Evolutionary conservation across 2,888 invertebrate species (phyloP), one percentile per base, ranked within the genome.

Genomic region (Macrophya annulata): DNA sequence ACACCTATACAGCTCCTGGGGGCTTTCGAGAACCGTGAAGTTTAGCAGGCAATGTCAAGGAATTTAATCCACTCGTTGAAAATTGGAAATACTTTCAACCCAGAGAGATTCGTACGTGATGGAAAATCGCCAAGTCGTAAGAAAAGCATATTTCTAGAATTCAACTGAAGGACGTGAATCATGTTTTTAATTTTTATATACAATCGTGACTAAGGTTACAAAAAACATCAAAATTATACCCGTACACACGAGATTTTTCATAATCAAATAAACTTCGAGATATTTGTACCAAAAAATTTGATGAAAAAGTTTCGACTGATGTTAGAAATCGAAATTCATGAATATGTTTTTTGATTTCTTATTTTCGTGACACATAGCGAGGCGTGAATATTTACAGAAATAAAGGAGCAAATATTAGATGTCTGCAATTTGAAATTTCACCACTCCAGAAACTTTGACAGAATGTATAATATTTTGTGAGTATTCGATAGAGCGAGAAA

Each of bases 31-130:
- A 77, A 55, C 17, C 81, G 59, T 81, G 62, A 81, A 81, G 37
- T 81, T 62, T 21, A 62, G 81, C 81, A 81, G 81, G 81, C 40
- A 81, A 81, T 81, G 81, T 40, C 81, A 43, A 12, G 59, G 62
- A 81, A 81, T 81, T 59, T 81, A 81, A 81, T 81, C 81, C 59
- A 43, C 40, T 81, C 43, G 59, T 62, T 81, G 37, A 43, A 62
- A 62, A 81, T 43, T 51, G 81, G n/a, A 81, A 81, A 62, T 81
- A 62, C 37, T 51, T 81, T 59, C 62, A 79, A 5, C 43, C 17
- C 31, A 59, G 40, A 21, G 21, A 59, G 15, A 59, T 79, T 59
- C 59, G 40, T 40, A 59, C 21, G 59, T 59, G 51, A 77, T 77
- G 77, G 31, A 31, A 37, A 55, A 77, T 77, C 55, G 51, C 31